These are phyloP conservation scores for Acanthurus lineatus DNA, from an alignment of 2,797 vertebrate species.

Conservation along the genomic window DNA sequence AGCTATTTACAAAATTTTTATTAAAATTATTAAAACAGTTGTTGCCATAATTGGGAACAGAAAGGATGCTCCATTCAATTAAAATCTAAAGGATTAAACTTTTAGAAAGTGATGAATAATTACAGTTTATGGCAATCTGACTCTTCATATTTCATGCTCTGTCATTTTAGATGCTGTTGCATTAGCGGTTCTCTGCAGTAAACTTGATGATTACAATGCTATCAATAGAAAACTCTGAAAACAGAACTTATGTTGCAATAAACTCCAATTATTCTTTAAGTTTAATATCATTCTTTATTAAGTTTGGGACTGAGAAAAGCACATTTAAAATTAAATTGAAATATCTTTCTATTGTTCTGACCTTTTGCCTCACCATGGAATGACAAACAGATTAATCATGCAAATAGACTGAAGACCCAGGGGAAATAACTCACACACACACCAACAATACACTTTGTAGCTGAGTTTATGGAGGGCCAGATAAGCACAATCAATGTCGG, in stretches of 20 bases:
- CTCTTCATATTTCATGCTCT: not conserved
- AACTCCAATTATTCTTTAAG: not conserved
- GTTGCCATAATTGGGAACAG: too few relatives aligned
- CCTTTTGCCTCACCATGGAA: slow-evolving; percentile 40
- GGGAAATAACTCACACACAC: slow-evolving; percentile 20
- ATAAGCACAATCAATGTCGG: slow-evolving; percentile 80
- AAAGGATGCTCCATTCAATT: not conserved
- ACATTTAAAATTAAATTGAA: slow-evolving; percentile 35
- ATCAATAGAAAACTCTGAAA: slow-evolving; percentile 4
- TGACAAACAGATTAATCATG: slow-evolving; percentile 60
- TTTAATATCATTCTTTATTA: not conserved
- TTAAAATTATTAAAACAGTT: too few relatives aligned
- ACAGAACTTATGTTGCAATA: not conserved
- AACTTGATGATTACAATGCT: too few relatives aligned
- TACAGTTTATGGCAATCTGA: not conserved
- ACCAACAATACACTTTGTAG: slow-evolving; percentile 36
- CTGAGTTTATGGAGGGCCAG: slow-evolving; percentile 62
- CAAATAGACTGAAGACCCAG: slow-evolving; percentile 47
- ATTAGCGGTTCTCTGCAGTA: too few relatives aligned
- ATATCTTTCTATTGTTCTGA: slow-evolving; percentile 33
- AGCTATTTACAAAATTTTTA: not conserved
- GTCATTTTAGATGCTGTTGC: too few relatives aligned
- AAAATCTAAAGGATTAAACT: not conserved
- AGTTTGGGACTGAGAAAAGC: slow-evolving; percentile 2
- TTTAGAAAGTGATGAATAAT: not conserved